These are phyloP conservation scores for roundworm (Caenorhabditis elegans) DNA, from an alignment of 1,140 invertebrate species.

Conservation along the genomic window WBcel235 BX284602.5:139501-140000, in stretches of 20 bases:
- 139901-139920: not conserved
- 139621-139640: conserved; percentile 59
- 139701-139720: not conserved
- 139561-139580: conserved; percentile 54
- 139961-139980: conserved; percentile 1
- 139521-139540: conserved; percentile 80
- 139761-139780: not conserved
- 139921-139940: not conserved
- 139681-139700: not conserved
- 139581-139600: conserved; percentile 44
- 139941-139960: not conserved
- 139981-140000: not conserved
- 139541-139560: conserved; percentile 80
- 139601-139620: not conserved
- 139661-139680: not conserved
- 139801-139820: no score
- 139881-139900: not conserved
- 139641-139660: conserved; percentile 48
- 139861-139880: not conserved
- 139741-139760: not conserved
- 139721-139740: not conserved
- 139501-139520: conserved; percentile 76
- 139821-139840: not conserved
- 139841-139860: not conserved
- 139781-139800: not conserved